phyloP scores from a whole-genome alignment of 2,888 invertebrate species.

The Loripinus fragilis region DNA sequence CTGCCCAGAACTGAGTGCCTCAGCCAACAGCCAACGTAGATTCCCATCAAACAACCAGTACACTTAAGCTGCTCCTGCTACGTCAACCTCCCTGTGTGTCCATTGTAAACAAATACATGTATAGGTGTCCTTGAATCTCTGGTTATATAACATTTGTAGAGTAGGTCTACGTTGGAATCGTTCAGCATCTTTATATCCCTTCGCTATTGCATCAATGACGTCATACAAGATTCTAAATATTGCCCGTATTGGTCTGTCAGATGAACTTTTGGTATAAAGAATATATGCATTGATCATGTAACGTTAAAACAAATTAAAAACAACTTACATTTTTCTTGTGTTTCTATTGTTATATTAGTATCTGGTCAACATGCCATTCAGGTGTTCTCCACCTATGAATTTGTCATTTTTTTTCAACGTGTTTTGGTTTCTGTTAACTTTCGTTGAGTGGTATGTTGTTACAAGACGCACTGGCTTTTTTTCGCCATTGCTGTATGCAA shows the following conservation, averaged over 20 bases:
- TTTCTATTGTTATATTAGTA: slow-evolving; percentile 8
- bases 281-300: slow-evolving; percentile 16
- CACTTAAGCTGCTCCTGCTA: too few relatives aligned
- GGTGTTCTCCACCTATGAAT: slow-evolving; percentile 19
- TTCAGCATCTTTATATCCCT: too few relatives aligned
- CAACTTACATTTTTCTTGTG: slow-evolving; percentile 7
- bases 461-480: slow-evolving; percentile 15
- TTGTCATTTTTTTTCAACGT: slow-evolving; percentile 15
- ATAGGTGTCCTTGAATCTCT: too few relatives aligned
- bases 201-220: too few relatives aligned
- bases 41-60: too few relatives aligned
- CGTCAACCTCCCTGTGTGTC: too few relatives aligned
- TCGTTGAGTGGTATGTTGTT: neutral
- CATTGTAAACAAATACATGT: too few relatives aligned
- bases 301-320: slow-evolving; percentile 8
- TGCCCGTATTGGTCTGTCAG: neutral
- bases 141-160: too few relatives aligned
- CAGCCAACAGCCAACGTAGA: too few relatives aligned
- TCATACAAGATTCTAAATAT: neutral
- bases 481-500: neutral
- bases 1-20: too few relatives aligned
- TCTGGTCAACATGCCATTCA: slow-evolving; percentile 20
- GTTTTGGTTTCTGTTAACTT: neutral
- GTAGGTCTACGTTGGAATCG: too few relatives aligned
- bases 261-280: slow-evolving; percentile 1